Conservation (phyloP, 2,113 vertebrate species). For the Sceloporus undulatus region DNA sequence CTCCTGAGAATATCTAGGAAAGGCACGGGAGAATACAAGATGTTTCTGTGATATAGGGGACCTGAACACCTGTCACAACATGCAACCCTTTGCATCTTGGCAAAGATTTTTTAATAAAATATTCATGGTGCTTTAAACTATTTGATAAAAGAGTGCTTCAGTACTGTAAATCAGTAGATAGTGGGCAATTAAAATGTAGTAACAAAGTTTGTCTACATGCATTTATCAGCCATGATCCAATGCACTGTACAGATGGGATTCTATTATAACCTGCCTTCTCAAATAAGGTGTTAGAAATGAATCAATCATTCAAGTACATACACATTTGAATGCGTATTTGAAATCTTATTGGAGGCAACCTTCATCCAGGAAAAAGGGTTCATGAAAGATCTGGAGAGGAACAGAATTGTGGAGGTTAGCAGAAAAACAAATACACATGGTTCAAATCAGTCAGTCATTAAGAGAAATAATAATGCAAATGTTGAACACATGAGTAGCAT, state of each 20-base stretch:
- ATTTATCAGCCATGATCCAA: neutral
- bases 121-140: neutral
- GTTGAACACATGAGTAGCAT: constrained; percentile 11
- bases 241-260: neutral
- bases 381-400: constrained; percentile 31
- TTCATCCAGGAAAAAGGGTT: constrained; percentile 28
- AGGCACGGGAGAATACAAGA: neutral
- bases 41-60: neutral
- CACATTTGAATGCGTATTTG: constrained; percentile 39
- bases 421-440: constrained; percentile 17
- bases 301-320: constrained; percentile 24
- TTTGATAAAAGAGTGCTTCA: neutral
- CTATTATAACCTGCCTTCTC: constrained; percentile 4
- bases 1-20: too few species aligned
- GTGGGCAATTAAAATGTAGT: neutral
- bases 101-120: neutral
- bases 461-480: neutral
- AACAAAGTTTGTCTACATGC: neutral
- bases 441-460: constrained; percentile 16
- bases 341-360: constrained; percentile 45
- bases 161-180: neutral
- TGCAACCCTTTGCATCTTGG: neutral
- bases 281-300: constrained; percentile 31
- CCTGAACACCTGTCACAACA: neutral
- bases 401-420: constrained; percentile 30